Conservation (phyloP, 2,888 invertebrate genomes). For the Archips xylosteana region DNA sequence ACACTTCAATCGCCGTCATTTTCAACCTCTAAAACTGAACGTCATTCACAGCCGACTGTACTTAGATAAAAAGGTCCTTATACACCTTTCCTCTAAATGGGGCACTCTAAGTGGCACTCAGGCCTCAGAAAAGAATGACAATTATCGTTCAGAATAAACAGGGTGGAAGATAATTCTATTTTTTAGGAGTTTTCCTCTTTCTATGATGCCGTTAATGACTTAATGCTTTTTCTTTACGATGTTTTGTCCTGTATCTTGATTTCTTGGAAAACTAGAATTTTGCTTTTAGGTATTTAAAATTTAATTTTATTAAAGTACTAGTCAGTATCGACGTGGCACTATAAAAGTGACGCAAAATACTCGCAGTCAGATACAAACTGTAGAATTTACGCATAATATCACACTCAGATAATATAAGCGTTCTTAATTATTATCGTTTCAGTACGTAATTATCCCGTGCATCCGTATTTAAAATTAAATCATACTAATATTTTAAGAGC, state of each 20-base stretch:
- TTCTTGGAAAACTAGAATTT: background rate
- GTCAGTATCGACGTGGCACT: no score
- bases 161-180: constrained; percentile 5
- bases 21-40: constrained; percentile 11
- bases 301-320: no score
- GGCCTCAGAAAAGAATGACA: constrained; percentile 33
- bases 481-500: no score
- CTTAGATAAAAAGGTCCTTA: constrained; percentile 16
- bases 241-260: background rate
- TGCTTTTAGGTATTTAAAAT: background rate
- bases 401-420: no score
- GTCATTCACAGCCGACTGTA: background rate
- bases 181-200: background rate
- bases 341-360: no score
- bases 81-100: constrained; percentile 34
- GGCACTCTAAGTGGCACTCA: constrained; percentile 34
- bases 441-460: no score
- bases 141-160: constrained; percentile 38
- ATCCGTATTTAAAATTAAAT: no score
- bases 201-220: constrained; percentile 1
- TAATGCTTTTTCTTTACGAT: background rate
- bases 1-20: background rate
- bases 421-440: no score
- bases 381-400: no score
- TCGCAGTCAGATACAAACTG: no score